These are phyloP conservation scores for Solenopsis invicta DNA, from an alignment of 1,140 invertebrate genomes.

Conservation along the genomic window DNA sequence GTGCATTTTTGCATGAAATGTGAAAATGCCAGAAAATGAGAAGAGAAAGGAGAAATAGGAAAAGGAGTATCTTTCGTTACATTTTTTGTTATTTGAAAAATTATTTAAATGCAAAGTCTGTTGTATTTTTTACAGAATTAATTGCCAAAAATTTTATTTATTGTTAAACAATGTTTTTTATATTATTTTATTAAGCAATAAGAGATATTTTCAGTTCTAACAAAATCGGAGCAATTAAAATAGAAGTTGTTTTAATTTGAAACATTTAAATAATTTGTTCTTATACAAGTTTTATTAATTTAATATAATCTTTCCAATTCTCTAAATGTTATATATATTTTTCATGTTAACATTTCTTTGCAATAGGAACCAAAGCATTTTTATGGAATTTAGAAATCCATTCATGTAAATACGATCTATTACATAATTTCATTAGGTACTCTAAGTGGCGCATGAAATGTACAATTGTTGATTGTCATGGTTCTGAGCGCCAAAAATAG, in stretches of 20 bases:
- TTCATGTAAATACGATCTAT: conserved; percentile 39
- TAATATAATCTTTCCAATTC: neutral
- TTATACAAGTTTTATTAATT: neutral
- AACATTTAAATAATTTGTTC: neutral
- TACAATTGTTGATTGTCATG: conserved; percentile 84
- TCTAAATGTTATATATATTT: conserved; percentile 34
- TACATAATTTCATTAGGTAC: conserved; percentile 58
- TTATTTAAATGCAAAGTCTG: neutral
- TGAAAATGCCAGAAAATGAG: neutral
- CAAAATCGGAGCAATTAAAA: neutral
- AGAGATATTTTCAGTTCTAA: neutral
- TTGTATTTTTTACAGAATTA: conserved; percentile 7
- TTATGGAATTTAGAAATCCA: conserved; percentile 27
- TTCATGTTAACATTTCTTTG: neutral
- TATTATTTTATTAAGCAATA: neutral
- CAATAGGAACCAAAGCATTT: neutral
- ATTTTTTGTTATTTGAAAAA: conserved; percentile 8
- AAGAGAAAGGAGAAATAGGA: neutral
- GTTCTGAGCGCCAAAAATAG: conserved; percentile 81
- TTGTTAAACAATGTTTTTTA: neutral
- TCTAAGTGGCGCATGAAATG: conserved; percentile 82
- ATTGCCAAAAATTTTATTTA: neutral
- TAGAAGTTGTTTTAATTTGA: neutral
- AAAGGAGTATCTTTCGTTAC: neutral
- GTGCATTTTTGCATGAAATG: conserved; percentile 24